Evolutionary conservation across 2,797 vertebrate species (phyloP), one percentile per base, ranked within the genome.

Genomic region (Silurus lanzhouensis): DNA sequence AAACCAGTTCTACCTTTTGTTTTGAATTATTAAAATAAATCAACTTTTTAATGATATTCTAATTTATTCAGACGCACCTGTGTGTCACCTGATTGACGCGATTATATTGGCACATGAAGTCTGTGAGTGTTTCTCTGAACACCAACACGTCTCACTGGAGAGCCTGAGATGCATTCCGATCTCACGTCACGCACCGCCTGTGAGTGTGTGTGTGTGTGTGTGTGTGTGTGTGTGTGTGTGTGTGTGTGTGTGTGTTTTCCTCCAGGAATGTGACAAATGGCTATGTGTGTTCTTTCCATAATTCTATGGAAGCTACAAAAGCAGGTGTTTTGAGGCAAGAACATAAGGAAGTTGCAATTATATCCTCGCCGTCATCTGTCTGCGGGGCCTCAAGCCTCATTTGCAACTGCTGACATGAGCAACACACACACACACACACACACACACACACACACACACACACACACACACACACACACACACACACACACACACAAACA

Each of bases 361-460:
- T 46, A 48, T 80, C 44, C 77, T 79, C 13, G 58, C 48, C 14
- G 38, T 78, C 61, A 22, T 46, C 44, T 46, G n/a, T 71, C 75
- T 22, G 75, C 13, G 9, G 61, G 31, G 61, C 46, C 31, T 78
- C 8, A 19, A 67, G 82, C 64, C 83, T 84, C 71, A 82, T 84
- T 84, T 87, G 82, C 86, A 87, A 84, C 75, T 68, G 76, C 31
- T 75, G 77, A 87, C 77, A 81, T 67, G 31, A 67, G n/a, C 19
- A 15, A 71, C 57, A 72, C 25, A 68, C 64, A 84, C 75, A 58
- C 63, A 70, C 55, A 46, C 64, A 72, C 57, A 70, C 83, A 84
- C 66, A 79, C 76, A 84, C 66, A 70, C 55, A 79, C 52, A 61
- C 38, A 58, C 67, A 31, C 63, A 58, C 67, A 60, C 58, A 71